phyloP scores from a whole-genome alignment of 2,888 invertebrate species.

The Crocallis elinguaria region DNA sequence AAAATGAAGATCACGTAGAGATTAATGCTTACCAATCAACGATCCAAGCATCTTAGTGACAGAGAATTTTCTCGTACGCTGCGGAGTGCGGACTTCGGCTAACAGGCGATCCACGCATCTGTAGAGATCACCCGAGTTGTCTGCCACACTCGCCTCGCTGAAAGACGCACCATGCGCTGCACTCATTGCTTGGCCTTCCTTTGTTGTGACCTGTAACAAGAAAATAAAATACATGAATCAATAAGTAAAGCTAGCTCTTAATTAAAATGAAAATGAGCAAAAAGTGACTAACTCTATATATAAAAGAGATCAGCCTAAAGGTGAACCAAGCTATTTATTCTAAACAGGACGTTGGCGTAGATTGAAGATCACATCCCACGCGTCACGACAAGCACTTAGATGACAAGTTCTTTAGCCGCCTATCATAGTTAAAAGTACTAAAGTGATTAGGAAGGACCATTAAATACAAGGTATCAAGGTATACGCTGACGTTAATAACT shows the following conservation, averaged over 20 bases:
- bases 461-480: neutral
- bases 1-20: neutral
- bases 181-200: conserved; percentile 88
- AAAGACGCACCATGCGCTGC: conserved; percentile 89
- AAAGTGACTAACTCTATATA: too few species aligned
- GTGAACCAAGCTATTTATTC: neutral
- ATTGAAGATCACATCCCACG: neutral
- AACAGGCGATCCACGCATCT: conserved; percentile 89
- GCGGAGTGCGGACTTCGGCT: conserved; percentile 86
- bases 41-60: conserved; percentile 92
- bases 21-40: conserved; percentile 82
- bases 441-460: neutral
- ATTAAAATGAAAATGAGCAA: neutral
- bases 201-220: conserved; percentile 86
- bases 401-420: neutral
- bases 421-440: neutral
- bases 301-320: too few species aligned
- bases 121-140: conserved; percentile 90
- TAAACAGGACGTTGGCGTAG: neutral
- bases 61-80: conserved; percentile 89
- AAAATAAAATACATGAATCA: conserved; percentile 6
- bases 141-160: conserved; percentile 92
- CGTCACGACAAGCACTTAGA: neutral
- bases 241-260: too few species aligned
- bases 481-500: neutral